Evolutionary conservation across 23 tunicate species (phyloP).

Genomic region (Aplidium turbinatum): DNA sequence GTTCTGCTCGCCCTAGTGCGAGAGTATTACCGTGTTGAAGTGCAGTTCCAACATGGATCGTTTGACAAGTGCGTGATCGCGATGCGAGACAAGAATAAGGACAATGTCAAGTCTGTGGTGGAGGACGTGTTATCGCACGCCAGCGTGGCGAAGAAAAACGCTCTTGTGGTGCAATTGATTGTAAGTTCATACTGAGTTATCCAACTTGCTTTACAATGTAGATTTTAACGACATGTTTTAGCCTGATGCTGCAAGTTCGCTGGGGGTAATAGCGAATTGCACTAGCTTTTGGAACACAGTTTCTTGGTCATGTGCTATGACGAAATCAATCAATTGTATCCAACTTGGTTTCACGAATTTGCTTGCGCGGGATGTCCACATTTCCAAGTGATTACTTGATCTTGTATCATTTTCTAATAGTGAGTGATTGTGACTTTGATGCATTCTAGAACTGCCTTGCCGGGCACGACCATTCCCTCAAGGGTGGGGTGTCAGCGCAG

Average conservation of each 20-base stretch:
- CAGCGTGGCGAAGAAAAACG: slow-evolving; percentile 62
- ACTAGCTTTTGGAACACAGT: too few species aligned
- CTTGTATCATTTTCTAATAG: background rate
- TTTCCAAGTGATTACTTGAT: too few species aligned
- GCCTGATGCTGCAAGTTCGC: too few species aligned
- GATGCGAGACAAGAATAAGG: slow-evolving; percentile 76
- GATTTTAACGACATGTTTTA: too few species aligned
- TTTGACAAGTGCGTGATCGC: slow-evolving; percentile 90
- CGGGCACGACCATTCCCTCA: slow-evolving; percentile 53
- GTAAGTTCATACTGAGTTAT: slow-evolving; percentile 74
- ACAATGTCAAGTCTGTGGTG: slow-evolving; percentile 62
- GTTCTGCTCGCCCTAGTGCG: slow-evolving; percentile 63
- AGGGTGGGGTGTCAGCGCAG: slow-evolving; percentile 52
- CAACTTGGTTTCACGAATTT: too few species aligned
- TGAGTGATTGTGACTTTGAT: background rate
- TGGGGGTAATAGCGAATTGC: too few species aligned
- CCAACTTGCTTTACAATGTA: too few species aligned
- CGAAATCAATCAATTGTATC: too few species aligned
- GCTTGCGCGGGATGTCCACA: too few species aligned
- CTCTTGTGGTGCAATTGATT: slow-evolving; percentile 71
- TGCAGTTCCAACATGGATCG: slow-evolving; percentile 90
- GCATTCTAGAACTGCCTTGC: slow-evolving; percentile 63
- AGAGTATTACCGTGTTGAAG: slow-evolving; percentile 87
- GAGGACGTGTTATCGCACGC: slow-evolving; percentile 90
- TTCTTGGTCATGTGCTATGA: too few species aligned